Base-by-base conservation (phyloP, 2,113 vertebrate genomes). In the Copsychus sechellarum region DNA sequence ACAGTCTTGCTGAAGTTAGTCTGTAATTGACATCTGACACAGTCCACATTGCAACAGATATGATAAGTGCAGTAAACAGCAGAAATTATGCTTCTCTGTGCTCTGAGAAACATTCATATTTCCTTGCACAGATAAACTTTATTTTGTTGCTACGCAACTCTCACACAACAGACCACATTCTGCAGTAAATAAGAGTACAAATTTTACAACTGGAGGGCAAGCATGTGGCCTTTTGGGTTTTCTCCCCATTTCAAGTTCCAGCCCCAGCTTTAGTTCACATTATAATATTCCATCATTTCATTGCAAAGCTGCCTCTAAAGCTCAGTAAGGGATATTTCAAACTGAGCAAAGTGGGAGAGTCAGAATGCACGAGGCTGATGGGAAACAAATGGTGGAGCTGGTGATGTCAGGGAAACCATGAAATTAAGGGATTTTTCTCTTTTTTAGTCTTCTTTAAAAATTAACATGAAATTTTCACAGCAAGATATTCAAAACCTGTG, bases 71-170 rank as follows among this genome's bases (percentile, higher is more conserved):
- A 81, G 92, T 96, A 97, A 97, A 97, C 97, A 97, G 79, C 84
- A 96, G 96, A 69, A 92, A 94, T 95, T 90, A 82, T 94, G 92
- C 83, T 86, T 79, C 93, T 96, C 94, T 96, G 72, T 73, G 82
- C 94, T 96, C 87, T 76, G 93, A 93, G 95, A 96, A 97, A 97
- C 56, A 72, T 96, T 96, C 90, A 93, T 96, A 93, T 90, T 97
- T 97, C 90, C 95, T 92, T 86, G 94, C 92, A 95, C 66, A 91
- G 90, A 95, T 96, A 97, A 97, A 97, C 96, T 98, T 97, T 97
- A 94, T 92, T 97, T 96, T 96, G 97, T 98, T 98, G 96, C 98
- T 97, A 94, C 2, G 97, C 96, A 97, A 97, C 97, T 58, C 70
- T 91, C 74, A 96, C 86, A 93, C 93, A 97, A 95, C 96, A 96